Evolutionary conservation across 2,797 vertebrate genomes (phyloP).

Genomic region (Sarcoramphus papa): DNA sequence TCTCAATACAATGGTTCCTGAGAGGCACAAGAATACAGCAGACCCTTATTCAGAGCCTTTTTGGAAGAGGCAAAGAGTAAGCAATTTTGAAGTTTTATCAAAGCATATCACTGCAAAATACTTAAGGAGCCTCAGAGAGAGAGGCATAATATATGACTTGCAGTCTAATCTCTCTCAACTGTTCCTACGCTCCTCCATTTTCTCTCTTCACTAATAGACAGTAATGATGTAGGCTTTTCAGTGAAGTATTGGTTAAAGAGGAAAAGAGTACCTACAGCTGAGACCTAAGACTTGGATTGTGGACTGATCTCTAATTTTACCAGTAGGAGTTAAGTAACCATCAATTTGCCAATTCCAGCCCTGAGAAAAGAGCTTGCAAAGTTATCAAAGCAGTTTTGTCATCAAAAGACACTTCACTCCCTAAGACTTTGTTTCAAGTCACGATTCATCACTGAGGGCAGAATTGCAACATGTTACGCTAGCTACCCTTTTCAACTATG

Average conservation of each 20-base stretch:
- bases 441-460: not conserved
- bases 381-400: slow-evolving; percentile 41
- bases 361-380: not conserved
- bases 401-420: slow-evolving; percentile 22
- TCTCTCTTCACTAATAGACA: not conserved
- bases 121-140: not conserved
- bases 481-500: not conserved
- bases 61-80: not conserved
- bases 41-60: not conserved
- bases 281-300: slow-evolving; percentile 38
- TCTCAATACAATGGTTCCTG: not conserved
- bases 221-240: slow-evolving; percentile 39
- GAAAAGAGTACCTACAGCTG: slow-evolving; percentile 48
- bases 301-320: slow-evolving; percentile 46
- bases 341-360: slow-evolving; percentile 32
- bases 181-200: not conserved
- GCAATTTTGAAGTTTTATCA: not conserved
- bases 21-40: not conserved
- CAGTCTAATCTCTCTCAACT: not conserved
- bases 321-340: slow-evolving; percentile 41
- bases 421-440: slow-evolving; percentile 44
- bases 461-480: slow-evolving; percentile 8
- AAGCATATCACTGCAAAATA: not conserved
- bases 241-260: slow-evolving; percentile 24
- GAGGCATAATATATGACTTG: not conserved